A percentile compares a stretch with the other conserved stretches of the same genome.
phyloP scores from a whole-genome alignment of 2,797 vertebrate genomes.

The Brachyalestes nurse region DNA sequence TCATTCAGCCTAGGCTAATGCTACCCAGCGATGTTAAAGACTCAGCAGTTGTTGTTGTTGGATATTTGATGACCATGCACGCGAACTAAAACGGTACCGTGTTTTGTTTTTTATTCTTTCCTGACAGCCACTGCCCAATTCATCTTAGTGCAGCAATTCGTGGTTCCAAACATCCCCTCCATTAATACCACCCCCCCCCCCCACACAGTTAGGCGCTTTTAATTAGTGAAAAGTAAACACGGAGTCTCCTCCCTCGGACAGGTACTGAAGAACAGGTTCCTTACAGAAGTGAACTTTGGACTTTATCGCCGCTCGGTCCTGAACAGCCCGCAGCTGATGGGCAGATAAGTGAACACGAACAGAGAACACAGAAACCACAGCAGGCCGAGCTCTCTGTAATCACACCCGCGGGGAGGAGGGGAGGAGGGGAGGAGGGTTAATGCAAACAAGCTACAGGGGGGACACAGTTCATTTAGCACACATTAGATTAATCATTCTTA shows the following conservation, averaged over 20 bases:
- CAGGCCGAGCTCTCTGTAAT: slow-evolving; percentile 7
- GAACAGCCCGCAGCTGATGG: slow-evolving; percentile 29
- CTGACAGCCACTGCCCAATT: neutral
- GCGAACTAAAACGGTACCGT: too few species aligned
- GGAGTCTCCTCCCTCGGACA: slow-evolving; percentile 7
- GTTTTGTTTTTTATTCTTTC: neutral
- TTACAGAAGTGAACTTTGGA: slow-evolving; percentile 45
- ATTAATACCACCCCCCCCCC: too few species aligned
- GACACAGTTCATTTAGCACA: neutral
- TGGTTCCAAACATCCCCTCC: neutral
- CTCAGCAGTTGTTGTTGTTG: neutral
- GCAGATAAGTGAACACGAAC: slow-evolving; percentile 27
- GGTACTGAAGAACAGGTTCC: slow-evolving; percentile 10
- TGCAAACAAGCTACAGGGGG: neutral
- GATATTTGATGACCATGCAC: too few species aligned
- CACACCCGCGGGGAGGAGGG: neutral
- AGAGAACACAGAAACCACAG: slow-evolving; percentile 14
- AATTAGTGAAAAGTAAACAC: neutral
- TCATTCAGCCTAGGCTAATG: too few species aligned
- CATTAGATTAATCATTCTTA: neutral
- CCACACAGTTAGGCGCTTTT: neutral
- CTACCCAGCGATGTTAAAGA: too few species aligned
- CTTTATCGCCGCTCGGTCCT: neutral
- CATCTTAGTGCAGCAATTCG: neutral
- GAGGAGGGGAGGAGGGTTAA: neutral